Evolutionary conservation across 2,113 vertebrate species (phyloP).

Genomic region (Aepyceros melampus): DNA sequence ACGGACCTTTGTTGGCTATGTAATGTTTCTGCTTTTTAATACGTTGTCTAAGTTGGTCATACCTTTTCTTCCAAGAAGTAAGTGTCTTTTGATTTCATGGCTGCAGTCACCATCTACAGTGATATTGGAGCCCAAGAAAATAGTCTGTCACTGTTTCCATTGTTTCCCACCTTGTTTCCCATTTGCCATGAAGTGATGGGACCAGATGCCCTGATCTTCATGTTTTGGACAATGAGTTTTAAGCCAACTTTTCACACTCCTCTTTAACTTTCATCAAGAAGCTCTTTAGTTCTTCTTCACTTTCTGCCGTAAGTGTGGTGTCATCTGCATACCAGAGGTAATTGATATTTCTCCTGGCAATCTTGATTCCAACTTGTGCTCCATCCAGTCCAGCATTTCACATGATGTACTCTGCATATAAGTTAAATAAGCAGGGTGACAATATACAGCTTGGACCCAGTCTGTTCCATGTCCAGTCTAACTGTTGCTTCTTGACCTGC

Average conservation of each 20-base stretch:
- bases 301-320: not conserved
- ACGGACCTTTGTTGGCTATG: not conserved
- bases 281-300: not conserved
- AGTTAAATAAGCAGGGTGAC: not conserved
- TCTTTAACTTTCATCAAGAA: not conserved
- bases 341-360: not conserved
- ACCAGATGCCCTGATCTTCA: not conserved
- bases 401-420: not conserved
- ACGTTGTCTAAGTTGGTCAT: not conserved
- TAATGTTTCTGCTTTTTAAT: not conserved
- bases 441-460: not conserved
- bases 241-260: not conserved
- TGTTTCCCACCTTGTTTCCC: not conserved
- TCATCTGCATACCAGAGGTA: not conserved
- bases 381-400: not conserved
- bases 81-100: not conserved
- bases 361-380: not conserved
- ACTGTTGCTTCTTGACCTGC: not conserved
- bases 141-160: not conserved
- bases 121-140: not conserved
- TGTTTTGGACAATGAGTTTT: not conserved
- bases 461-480: not conserved
- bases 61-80: not conserved
- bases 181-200: not conserved
- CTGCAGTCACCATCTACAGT: not conserved